Evolutionary conservation across 2,888 invertebrate genomes (phyloP), one percentile per base, ranked within the genome.

Genomic region (Drosophila fungiperda): DNA sequence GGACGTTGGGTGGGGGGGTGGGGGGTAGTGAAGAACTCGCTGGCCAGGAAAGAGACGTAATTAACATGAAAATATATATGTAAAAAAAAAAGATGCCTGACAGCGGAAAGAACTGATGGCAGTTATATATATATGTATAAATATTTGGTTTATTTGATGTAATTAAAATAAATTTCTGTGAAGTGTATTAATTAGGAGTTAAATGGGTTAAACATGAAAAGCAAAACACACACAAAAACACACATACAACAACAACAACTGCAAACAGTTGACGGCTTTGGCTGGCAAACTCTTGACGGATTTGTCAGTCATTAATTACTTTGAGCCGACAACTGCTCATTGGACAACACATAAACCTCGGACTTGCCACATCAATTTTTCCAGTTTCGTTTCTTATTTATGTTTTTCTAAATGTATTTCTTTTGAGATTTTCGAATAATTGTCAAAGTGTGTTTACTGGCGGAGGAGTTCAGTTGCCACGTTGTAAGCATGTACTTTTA

Each of bases 131-230:
- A 26, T 26, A 26, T 26, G 23, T 23, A 85, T 86, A 86, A 87
- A 87, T 86, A 86, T 86, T 89, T 86, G 84, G 75, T 85, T 86
- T 87, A 89, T 89, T 87, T 84, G 76, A 68, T 86, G 89, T 89
- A 86, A 86, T 86, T 86, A 89, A 86, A 86, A 87, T 80, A 85
- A 85, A 82, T 87, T 87, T 85, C 78, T 79, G 86, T 89, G 87
- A 89, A 89, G 87, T 85, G 88, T 85, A 87, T 87, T 87, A 89
- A 87, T 87, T 87, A 87, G 87, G 85, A 85, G 85, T 87, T 89
- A 87, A 89, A 87, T 85, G 88, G 85, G 85, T 89, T 86, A 89
- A 86, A 74, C 78, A 74, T 77, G 73, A 78, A 70, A 73, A 70
- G 68, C 69, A 64, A 58, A 75, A 48, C 63, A 50, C 7, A 29